Evolutionary conservation across 2,113 vertebrate species (phyloP).

Genomic region (Pedetes capensis): DNA sequence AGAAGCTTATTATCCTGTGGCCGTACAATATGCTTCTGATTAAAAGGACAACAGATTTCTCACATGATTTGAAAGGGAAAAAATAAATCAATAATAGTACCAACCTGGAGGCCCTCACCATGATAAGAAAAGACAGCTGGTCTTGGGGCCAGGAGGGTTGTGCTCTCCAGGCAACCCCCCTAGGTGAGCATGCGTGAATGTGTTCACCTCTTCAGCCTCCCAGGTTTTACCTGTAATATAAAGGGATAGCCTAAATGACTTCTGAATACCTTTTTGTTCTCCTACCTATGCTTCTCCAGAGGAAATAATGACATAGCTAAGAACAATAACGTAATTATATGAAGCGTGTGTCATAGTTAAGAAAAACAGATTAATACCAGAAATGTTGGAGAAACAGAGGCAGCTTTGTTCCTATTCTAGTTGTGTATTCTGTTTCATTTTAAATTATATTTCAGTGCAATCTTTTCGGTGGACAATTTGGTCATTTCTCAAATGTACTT

Average conservation of each 20-base stretch:
- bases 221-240: not conserved
- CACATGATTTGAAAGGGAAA: not conserved
- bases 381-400: not conserved
- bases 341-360: not conserved
- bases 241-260: not conserved
- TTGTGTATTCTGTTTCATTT: constrained; percentile 24
- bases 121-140: not conserved
- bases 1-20: not conserved
- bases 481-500: not conserved
- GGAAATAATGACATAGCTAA: not conserved
- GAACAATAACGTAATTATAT: not conserved
- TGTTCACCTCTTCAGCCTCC: not conserved
- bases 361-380: not conserved
- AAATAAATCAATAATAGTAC: not conserved
- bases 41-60: not conserved
- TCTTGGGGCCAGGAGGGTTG: not conserved
- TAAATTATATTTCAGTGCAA: not conserved
- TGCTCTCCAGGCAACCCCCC: not conserved
- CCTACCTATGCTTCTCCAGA: not conserved
- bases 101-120: not conserved
- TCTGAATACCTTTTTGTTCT: not conserved
- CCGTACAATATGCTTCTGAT: not conserved
- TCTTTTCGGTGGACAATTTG: not conserved
- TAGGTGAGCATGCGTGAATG: not conserved
- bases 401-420: not conserved